phyloP scores from a whole-genome alignment of 2,888 invertebrate species.

The Phania funesta region DNA sequence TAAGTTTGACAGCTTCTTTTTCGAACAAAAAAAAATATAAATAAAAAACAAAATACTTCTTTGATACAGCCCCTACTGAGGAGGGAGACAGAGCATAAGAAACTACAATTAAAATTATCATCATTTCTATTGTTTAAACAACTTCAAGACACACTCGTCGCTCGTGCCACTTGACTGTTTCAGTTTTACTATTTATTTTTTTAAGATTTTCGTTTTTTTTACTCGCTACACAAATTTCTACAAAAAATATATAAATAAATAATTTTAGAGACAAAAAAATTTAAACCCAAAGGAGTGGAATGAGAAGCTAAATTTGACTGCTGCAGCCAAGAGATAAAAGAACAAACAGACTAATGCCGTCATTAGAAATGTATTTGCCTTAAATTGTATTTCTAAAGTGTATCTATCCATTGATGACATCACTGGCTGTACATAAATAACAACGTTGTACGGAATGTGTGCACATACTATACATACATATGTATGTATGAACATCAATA shows the following conservation, averaged over 20 bases:
- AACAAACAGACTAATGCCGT: not conserved
- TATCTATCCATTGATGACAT: not conserved
- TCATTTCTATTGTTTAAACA: conserved; percentile 55
- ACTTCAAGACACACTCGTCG: conserved; percentile 42
- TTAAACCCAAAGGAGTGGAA: not conserved
- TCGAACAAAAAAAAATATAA: conserved; percentile 1
- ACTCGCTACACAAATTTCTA: conserved; percentile 36
- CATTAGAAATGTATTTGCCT: not conserved
- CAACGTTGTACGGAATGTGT: not conserved
- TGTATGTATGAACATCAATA: no score
- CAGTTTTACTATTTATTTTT: not conserved
- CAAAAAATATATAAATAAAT: conserved; percentile 29
- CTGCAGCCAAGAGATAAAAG: not conserved
- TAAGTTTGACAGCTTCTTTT: conserved; percentile 48
- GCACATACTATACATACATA: no score
- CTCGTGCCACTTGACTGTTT: conserved; percentile 64
- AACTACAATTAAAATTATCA: conserved; percentile 61
- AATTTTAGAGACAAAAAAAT: not conserved
- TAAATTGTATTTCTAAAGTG: not conserved
- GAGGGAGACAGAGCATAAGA: not conserved
- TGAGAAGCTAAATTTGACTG: not conserved
- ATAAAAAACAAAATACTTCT: conserved; percentile 11
- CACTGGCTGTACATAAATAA: not conserved
- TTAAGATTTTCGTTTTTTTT: not conserved
- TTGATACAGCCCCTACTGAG: conserved; percentile 7